A percentile compares a stretch with the other conserved stretches of the same genome.
These are phyloP conservation scores for Pelmatolapia mariae DNA, from an alignment of 2,113 vertebrate species.

Conservation along the genomic window DNA sequence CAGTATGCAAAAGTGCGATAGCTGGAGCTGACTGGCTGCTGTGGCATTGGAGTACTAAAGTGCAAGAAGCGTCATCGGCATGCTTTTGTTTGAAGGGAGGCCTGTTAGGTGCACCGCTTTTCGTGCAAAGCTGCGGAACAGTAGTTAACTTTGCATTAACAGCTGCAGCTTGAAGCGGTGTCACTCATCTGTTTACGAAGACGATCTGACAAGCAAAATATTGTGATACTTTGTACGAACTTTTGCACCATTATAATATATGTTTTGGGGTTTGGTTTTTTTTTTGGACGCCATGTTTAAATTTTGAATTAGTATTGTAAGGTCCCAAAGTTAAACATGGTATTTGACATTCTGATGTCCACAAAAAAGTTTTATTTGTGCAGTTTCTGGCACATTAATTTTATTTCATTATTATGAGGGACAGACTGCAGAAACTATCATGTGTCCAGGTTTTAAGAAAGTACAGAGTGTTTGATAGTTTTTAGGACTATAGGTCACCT, in stretches of 20 bases:
- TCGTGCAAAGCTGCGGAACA: background rate
- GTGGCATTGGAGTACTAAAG: background rate
- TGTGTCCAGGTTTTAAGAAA: background rate
- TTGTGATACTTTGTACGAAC: background rate
- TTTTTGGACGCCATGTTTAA: background rate
- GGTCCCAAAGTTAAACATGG: background rate
- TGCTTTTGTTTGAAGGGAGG: background rate
- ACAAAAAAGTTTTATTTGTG: background rate
- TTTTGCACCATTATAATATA: background rate
- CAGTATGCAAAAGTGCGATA: background rate
- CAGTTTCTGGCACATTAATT: background rate
- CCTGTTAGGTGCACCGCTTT: background rate
- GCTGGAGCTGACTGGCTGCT: background rate
- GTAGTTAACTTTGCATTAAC: background rate
- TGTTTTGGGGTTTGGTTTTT: fast-evolving
- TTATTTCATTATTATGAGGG: background rate
- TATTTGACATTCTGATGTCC: background rate
- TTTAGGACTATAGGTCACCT: background rate
- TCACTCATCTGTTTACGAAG: background rate
- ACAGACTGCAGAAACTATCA: background rate
- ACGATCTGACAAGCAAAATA: background rate
- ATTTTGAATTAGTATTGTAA: background rate
- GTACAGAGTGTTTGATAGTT: background rate
- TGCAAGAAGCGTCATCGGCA: background rate
- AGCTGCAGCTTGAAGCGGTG: background rate